These are phyloP conservation scores for Epizoanthus fatuus DNA, from an alignment of 92 coral and sea anemone species.

Conservation along the genomic window DNA sequence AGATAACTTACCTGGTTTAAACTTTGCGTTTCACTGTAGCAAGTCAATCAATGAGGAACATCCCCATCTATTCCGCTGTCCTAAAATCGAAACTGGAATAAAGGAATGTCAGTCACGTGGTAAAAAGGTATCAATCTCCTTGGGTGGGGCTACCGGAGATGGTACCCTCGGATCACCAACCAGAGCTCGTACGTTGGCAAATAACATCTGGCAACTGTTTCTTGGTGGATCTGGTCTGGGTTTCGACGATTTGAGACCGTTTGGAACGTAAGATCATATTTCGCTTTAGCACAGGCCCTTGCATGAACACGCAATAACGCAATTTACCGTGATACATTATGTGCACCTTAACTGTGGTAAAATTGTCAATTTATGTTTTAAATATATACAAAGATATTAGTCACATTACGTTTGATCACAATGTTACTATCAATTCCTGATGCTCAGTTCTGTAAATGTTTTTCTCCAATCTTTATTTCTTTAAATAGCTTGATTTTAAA, in stretches of 20 bases:
- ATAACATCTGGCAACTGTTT: no score
- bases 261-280: conserved; percentile 64
- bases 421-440: no score
- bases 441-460: no score
- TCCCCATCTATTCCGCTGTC: conserved; percentile 81
- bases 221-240: conserved; percentile 15
- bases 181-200: conserved; percentile 28
- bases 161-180: conserved; percentile 70
- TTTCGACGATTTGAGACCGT: conserved; percentile 61
- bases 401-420: no score
- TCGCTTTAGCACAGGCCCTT: no score
- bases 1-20: conserved; percentile 66
- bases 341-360: no score
- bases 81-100: conserved; percentile 77
- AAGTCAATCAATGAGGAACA: conserved; percentile 57
- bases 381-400: no score
- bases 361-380: no score
- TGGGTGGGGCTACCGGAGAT: conserved; percentile 77
- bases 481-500: no score
- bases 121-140: conserved; percentile 52
- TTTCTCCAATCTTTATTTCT: no score
- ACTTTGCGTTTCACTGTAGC: conserved; percentile 86
- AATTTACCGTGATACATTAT: no score
- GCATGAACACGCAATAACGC: no score
- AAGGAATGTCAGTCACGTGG: conserved; percentile 78